Conservation (phyloP, 2,888 invertebrate genomes). For the Cheilosia pagana region DNA sequence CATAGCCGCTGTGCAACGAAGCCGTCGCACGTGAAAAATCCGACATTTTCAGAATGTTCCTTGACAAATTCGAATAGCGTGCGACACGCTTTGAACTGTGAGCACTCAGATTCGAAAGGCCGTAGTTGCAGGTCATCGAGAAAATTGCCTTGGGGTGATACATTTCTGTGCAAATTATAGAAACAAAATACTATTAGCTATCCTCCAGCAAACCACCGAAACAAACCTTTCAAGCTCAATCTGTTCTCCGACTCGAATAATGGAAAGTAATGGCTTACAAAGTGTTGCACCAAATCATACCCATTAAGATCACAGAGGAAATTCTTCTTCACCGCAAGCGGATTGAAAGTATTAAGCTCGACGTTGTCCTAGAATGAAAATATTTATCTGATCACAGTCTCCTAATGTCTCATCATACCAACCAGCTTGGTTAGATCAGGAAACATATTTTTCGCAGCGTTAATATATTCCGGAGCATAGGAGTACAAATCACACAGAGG, state of each 20-base stretch:
- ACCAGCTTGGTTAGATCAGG: conserved; percentile 78
- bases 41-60: conserved; percentile 78
- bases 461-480: conserved; percentile 79
- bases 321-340: conserved; percentile 78
- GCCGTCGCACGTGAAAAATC: conserved; percentile 76
- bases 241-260: conserved; percentile 78
- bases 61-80: conserved; percentile 77
- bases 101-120: conserved; percentile 68
- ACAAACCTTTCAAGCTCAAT: conserved; percentile 76
- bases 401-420: neutral
- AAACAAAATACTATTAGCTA: neutral
- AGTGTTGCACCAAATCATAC: conserved; percentile 80
- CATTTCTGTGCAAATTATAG: conserved; percentile 53
- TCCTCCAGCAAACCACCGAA: neutral
- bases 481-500: conserved; percentile 79
- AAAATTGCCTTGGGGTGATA: conserved; percentile 78
- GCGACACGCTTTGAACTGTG: conserved; percentile 78
- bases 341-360: conserved; percentile 77
- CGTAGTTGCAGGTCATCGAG: conserved; percentile 79
- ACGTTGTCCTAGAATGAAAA: conserved; percentile 78
- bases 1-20: conserved; percentile 76
- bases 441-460: conserved; percentile 78
- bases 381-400: neutral
- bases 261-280: conserved; percentile 78
- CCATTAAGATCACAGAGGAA: conserved; percentile 79